These are phyloP conservation scores for Pseudochromis fuscus DNA, from an alignment of 2,797 vertebrate species.

Conservation along the genomic window DNA sequence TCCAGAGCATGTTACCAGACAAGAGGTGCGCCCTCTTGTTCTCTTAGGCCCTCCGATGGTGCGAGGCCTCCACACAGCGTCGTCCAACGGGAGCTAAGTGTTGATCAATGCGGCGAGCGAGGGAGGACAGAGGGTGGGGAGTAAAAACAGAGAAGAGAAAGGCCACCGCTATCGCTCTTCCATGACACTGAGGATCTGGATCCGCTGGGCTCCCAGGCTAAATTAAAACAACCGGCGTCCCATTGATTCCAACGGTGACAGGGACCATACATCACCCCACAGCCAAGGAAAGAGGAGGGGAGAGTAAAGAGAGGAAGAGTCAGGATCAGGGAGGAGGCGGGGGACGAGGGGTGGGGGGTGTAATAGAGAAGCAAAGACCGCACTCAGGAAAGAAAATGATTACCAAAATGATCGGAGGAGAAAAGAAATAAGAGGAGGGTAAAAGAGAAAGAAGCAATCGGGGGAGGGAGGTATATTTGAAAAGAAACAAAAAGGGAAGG, in stretches of 20 bases:
- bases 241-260: constrained; percentile 87
- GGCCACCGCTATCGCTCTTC: constrained; percentile 86
- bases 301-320: constrained; percentile 61
- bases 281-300: constrained; percentile 69
- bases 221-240: constrained; percentile 89
- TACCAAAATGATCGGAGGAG: constrained; percentile 67
- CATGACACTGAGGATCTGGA: constrained; percentile 83
- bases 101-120: constrained; percentile 81
- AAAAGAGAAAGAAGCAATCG: constrained; percentile 51
- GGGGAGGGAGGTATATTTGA: constrained; percentile 21
- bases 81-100: constrained; percentile 70
- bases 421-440: constrained; percentile 50
- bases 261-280: constrained; percentile 84
- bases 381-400: constrained; percentile 66
- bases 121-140: constrained; percentile 65
- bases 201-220: constrained; percentile 85
- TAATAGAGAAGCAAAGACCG: constrained; percentile 74
- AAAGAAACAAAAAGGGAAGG: constrained; percentile 18
- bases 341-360: constrained; percentile 10
- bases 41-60: constrained; percentile 33
- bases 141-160: constrained; percentile 82
- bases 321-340: no score
- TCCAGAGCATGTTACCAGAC: constrained; percentile 56
- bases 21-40: constrained; percentile 50
- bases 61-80: constrained; percentile 45